Conservation (phyloP, 1,140 invertebrate species). For the Trichogramma pretiosum region DNA sequence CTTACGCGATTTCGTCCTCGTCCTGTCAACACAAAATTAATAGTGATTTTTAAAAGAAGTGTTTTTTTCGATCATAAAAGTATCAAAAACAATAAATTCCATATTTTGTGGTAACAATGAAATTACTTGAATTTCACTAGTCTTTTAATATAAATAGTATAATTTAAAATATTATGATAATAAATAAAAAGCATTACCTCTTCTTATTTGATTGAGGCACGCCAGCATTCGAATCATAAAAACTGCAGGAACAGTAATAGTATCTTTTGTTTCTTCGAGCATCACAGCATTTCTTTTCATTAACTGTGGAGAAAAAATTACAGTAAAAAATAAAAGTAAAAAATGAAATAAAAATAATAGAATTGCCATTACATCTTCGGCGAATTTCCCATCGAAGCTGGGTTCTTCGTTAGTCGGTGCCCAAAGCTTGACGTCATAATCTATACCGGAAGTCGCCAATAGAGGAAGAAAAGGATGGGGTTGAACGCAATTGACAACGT, state of each 20-base stretch:
- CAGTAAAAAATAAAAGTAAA: constrained; percentile 24
- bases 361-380: constrained; percentile 56
- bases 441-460: constrained; percentile 80
- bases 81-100: no score
- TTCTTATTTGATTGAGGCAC: constrained; percentile 65
- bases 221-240: constrained; percentile 83
- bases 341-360: neutral
- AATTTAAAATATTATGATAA: neutral
- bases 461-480: constrained; percentile 76
- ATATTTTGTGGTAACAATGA: no score
- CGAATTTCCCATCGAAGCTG: constrained; percentile 57
- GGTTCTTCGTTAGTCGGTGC: constrained; percentile 54
- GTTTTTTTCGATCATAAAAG: no score
- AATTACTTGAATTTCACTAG: no score
- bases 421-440: constrained; percentile 86
- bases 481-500: constrained; percentile 81
- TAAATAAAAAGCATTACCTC: constrained; percentile 43
- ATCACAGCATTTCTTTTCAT: constrained; percentile 74
- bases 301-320: no score
- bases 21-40: no score
- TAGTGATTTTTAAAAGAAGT: no score
- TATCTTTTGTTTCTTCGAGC: constrained; percentile 82
- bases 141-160: no score
- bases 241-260: constrained; percentile 78
- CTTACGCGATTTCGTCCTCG: no score